Conservation (phyloP, 2,113 vertebrate species). For the Lates calcarifer region DNA sequence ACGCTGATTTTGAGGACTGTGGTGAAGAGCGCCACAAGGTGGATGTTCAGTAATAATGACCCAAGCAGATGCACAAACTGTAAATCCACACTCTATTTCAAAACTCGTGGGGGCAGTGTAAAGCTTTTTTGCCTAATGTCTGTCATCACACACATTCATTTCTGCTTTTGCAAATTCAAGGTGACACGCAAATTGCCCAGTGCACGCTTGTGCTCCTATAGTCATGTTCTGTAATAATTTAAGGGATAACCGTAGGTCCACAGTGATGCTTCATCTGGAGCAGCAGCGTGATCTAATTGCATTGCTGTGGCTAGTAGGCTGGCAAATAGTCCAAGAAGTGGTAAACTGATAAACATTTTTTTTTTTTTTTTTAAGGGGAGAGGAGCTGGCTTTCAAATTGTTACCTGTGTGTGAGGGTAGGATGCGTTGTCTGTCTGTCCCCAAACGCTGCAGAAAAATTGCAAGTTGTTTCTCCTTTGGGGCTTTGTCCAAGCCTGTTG, state of each 20-base stretch:
- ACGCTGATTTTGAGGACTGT: not conserved
- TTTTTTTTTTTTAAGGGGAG: not conserved
- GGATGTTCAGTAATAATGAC: slow-evolving; percentile 33
- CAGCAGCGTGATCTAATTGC: not conserved
- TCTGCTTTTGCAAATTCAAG: not conserved
- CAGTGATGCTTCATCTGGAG: slow-evolving; percentile 1
- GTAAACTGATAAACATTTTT: slow-evolving; percentile 3
- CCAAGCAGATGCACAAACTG: not conserved
- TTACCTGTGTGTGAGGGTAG: slow-evolving; percentile 77
- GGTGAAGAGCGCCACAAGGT: slow-evolving; percentile 64
- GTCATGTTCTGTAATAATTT: not conserved
- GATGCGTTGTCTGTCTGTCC: slow-evolving; percentile 74
- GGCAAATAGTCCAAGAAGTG: not conserved
- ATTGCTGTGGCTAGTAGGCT: too few species aligned
- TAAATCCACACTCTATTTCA: not conserved
- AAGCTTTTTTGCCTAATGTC: not conserved
- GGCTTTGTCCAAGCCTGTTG: slow-evolving; percentile 79
- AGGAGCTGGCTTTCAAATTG: slow-evolving; percentile 31
- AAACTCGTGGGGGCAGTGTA: not conserved
- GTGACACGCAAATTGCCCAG: not conserved
- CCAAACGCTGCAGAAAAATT: slow-evolving; percentile 78
- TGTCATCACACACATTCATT: not conserved
- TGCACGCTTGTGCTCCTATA: not conserved
- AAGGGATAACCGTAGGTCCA: slow-evolving; percentile 1
- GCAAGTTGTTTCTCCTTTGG: slow-evolving; percentile 81